Evolutionary conservation across 1,140 invertebrate species (phyloP).

Genomic region (Zaprionus camerounensis): DNA sequence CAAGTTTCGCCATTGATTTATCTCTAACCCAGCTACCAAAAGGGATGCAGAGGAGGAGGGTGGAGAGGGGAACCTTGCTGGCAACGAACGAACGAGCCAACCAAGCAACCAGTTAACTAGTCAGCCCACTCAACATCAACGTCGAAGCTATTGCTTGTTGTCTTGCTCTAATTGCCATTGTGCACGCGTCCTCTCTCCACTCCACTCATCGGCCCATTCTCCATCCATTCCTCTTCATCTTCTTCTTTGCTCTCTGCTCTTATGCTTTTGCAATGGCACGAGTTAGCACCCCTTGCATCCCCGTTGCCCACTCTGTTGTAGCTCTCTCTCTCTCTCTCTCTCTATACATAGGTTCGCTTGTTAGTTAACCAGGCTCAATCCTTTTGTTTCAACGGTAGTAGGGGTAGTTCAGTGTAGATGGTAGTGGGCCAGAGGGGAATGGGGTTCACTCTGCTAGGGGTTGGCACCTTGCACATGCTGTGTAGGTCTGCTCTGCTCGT

Average conservation of each 20-base stretch:
- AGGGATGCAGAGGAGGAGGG: neutral
- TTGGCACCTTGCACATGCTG: constrained; percentile 44
- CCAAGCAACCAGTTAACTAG: constrained; percentile 12
- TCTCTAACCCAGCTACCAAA: constrained; percentile 11
- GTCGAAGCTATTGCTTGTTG: constrained; percentile 36
- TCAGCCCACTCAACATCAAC: constrained; percentile 1
- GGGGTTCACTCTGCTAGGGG: constrained; percentile 17
- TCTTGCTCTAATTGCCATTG: constrained; percentile 71
- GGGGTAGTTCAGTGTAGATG: constrained; percentile 15
- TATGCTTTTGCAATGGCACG: constrained; percentile 5
- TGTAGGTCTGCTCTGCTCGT: constrained; percentile 35
- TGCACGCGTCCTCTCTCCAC: constrained; percentile 43
- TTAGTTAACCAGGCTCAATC: constrained; percentile 41
- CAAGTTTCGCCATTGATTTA: constrained; percentile 39
- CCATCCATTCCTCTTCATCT: neutral
- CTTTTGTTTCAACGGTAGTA: constrained; percentile 49
- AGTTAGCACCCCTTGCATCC: constrained; percentile 17
- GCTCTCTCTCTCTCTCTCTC: neutral
- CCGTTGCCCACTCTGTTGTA: constrained; percentile 2
- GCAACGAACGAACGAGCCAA: neutral
- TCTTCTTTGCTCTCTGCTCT: constrained; percentile 1
- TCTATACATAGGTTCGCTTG: constrained; percentile 14
- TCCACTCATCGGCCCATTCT: neutral
- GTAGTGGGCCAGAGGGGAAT: constrained; percentile 10
- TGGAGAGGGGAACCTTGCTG: neutral